A percentile compares a stretch with the other conserved stretches of the same genome.
Evolutionary conservation across 1,140 invertebrate species (phyloP).

Genomic region (Manduca sexta): DNA sequence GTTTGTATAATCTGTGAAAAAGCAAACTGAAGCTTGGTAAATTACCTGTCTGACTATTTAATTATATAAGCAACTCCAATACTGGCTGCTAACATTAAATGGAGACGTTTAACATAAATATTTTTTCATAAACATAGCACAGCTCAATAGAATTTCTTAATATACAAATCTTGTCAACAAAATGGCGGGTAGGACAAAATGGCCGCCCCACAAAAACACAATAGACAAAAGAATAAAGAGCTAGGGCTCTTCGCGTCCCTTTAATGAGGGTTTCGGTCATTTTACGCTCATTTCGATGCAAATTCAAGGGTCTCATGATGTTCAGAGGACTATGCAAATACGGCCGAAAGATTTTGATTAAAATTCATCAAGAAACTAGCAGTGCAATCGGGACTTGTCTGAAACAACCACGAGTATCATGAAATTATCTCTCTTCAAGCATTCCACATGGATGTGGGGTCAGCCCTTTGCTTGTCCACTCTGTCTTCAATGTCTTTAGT

Average conservation of each 20-base stretch:
- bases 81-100: too few species aligned
- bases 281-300: constrained; percentile 61
- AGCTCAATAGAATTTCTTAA: constrained; percentile 19
- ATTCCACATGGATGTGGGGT: too few species aligned
- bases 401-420: too few species aligned
- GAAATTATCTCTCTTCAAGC: too few species aligned
- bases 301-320: constrained; percentile 55
- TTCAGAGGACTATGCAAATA: constrained; percentile 61
- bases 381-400: background rate
- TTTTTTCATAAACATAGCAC: background rate
- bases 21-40: background rate
- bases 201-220: constrained; percentile 22
- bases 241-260: constrained; percentile 27
- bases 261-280: constrained; percentile 55
- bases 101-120: background rate
- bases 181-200: constrained; percentile 40
- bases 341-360: constrained; percentile 57
- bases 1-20: too few species aligned
- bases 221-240: constrained; percentile 56
- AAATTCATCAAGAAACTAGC: constrained; percentile 38
- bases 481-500: too few species aligned
- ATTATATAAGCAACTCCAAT: too few species aligned
- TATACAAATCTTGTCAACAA: constrained; percentile 27
- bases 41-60: too few species aligned
- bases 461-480: too few species aligned